Percentiles rank a stretch among this genome's conserved stretches.
These are phyloP conservation scores for Drosophila robusta DNA, from an alignment of 2,888 invertebrate species.

Conservation along the genomic window DNA sequence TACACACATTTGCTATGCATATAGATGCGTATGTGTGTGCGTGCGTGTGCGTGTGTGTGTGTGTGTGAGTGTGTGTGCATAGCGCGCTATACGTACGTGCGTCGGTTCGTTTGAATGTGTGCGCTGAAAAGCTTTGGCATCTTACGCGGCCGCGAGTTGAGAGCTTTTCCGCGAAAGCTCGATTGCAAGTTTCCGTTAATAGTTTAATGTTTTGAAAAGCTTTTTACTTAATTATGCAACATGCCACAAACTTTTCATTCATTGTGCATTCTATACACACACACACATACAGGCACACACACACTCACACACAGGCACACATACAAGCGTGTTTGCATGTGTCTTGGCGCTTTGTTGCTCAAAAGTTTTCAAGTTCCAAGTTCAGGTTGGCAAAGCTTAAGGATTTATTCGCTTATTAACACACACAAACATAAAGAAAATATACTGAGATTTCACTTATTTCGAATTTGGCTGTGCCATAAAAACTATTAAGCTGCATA, in stretches of 20 bases:
- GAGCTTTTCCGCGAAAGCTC: slow-evolving; percentile 38
- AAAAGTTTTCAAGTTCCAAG: slow-evolving; percentile 11
- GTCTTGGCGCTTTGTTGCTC: not conserved
- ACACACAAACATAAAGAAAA: not conserved
- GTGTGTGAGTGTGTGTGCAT: no score
- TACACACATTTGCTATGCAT: slow-evolving; percentile 32
- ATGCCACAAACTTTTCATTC: slow-evolving; percentile 50
- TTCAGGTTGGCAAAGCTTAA: not conserved
- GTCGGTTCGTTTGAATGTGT: not conserved
- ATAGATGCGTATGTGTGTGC: slow-evolving; percentile 1
- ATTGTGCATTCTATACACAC: slow-evolving; percentile 11
- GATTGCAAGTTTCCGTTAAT: slow-evolving; percentile 33
- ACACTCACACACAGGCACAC: not conserved
- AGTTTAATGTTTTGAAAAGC: slow-evolving; percentile 42
- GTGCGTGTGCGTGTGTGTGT: not conserved
- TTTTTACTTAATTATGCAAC: slow-evolving; percentile 62
- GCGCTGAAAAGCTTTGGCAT: slow-evolving; percentile 33
- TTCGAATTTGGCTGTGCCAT: not conserved
- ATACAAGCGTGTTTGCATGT: not conserved
- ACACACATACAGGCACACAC: not conserved
- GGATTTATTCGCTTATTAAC: slow-evolving; percentile 6
- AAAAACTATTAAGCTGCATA: not conserved
- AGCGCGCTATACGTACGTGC: no score
- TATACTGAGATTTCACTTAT: not conserved
- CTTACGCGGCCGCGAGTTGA: slow-evolving; percentile 2